These are phyloP conservation scores for Drosophila mojavensis DNA, from an alignment of 1,140 invertebrate genomes.

Conservation along the genomic window DNA sequence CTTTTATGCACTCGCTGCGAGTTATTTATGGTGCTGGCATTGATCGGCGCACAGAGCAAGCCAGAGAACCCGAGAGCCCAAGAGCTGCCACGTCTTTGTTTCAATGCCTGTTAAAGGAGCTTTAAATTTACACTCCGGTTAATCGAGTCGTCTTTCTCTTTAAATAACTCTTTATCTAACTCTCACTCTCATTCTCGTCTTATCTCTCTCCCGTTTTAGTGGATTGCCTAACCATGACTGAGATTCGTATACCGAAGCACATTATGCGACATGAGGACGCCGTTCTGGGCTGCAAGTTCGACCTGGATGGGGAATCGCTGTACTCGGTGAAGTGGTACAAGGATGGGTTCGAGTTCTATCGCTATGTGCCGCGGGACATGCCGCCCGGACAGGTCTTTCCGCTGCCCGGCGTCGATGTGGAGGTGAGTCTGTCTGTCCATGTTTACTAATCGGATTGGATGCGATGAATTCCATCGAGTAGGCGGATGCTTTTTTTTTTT, in stretches of 20 bases:
- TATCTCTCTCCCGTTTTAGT: conserved; percentile 48
- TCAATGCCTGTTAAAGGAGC: conserved; percentile 58
- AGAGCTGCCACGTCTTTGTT: conserved; percentile 38
- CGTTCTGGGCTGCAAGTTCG: conserved; percentile 90
- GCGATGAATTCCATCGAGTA: conserved; percentile 20
- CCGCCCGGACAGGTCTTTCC: conserved; percentile 90
- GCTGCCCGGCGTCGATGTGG: conserved; percentile 91
- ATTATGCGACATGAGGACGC: conserved; percentile 88
- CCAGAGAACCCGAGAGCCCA: not conserved
- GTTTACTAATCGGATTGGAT: conserved; percentile 15
- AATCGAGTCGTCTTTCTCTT: conserved; percentile 21
- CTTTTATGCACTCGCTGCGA: conserved; percentile 80
- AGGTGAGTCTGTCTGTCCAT: conserved; percentile 86
- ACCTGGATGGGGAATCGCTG: conserved; percentile 91
- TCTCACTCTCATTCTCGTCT: not conserved
- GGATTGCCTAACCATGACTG: conserved; percentile 86
- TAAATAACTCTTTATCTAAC: conserved; percentile 37
- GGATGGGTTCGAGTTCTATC: conserved; percentile 93
- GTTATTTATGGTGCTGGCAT: conserved; percentile 78
- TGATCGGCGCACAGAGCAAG: conserved; percentile 26
- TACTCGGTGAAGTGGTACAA: conserved; percentile 96
- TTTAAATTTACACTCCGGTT: conserved; percentile 15
- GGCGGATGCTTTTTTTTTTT: conserved; percentile 2
- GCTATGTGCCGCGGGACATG: conserved; percentile 90
- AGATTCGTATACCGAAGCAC: conserved; percentile 88